Base-by-base conservation (phyloP, 37 sponge, comb jelly and placozoan genomes). In the Chondrosia reniformis region DNA sequence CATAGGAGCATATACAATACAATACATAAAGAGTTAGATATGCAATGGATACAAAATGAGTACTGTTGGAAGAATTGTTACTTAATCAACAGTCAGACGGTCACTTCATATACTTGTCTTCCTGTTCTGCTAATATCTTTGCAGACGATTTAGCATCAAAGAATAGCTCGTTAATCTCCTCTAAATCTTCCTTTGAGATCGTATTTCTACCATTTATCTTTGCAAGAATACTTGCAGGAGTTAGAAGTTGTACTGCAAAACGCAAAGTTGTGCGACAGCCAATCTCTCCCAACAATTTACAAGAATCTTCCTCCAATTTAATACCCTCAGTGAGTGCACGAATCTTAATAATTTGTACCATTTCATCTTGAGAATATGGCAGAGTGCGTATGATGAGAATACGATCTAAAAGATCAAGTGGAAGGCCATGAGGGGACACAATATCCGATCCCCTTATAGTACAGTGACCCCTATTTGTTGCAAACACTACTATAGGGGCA, bases 141-240 rank as follows among this genome's bases (percentile, higher is more conserved):
- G 99, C 99, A 10, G 99, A 98, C 0, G 91, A 79, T 62, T 98
- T 98, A 0, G 99, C 99, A 75, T 98, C 99, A 56, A 81, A 95
- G 80, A 98, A 98, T 76, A 98, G 94, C 32, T 95, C 91, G 54
- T 80, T 79, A 46, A 98, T 90, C 64, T 98, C 99, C 39, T 87
- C 88, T 3, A 98, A 87, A 46, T 98, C 99, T 36, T 95, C 94
- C 56, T 58, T 89, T 31, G 69, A 27, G 21, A 98, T 88, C 0
- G 76, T 8, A 0, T 98, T 96, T 24, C 91, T 83, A 2, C 99
- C 99, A 67, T 95, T 95, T 27, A 95, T 95, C 31, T 93, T 88
- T 57, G 93, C 86, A 2, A 98, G 87, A 4, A 98, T 76, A 62
- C 81, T 87, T 13, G 99, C 83, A 33, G 99, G 99, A 8, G 99